Conservation (phyloP, 2,113 vertebrate species). For the Felis chaus region DNA sequence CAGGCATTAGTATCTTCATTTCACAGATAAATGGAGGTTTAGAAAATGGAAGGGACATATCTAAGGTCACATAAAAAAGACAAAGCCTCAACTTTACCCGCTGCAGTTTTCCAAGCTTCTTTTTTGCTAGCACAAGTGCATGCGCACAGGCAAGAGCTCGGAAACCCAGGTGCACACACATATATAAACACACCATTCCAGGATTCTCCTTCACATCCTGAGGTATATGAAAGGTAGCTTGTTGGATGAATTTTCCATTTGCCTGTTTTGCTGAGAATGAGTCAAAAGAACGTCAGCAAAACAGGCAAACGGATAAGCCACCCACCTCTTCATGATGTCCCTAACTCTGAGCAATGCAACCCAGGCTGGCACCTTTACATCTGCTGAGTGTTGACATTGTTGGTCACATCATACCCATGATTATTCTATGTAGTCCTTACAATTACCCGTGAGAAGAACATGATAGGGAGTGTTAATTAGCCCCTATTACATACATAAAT, state of each 20-base stretch:
- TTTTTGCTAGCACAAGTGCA: background rate
- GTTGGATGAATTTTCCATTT: conserved; percentile 56
- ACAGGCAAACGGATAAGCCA: conserved; percentile 40
- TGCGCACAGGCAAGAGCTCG: too few species aligned
- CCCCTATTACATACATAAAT: background rate
- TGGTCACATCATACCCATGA: conserved; percentile 14
- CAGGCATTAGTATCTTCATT: conserved; percentile 39
- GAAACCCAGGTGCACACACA: background rate
- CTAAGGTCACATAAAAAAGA: conserved; percentile 37
- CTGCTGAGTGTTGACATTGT: background rate
- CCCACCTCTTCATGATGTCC: background rate
- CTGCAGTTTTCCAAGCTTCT: conserved; percentile 19
- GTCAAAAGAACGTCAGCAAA: conserved; percentile 54
- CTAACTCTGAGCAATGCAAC: background rate
- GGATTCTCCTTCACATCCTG: background rate
- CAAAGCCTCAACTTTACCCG: background rate
- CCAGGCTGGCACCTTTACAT: background rate
- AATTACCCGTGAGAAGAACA: background rate
- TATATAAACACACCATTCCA: background rate
- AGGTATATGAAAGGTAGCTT: conserved; percentile 29
- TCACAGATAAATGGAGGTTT: conserved; percentile 40
- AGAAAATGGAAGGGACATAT: background rate
- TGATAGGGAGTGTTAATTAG: background rate
- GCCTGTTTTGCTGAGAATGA: conserved; percentile 66
- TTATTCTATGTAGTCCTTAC: background rate